These are phyloP conservation scores for Philereme transversata DNA, from an alignment of 2,888 invertebrate species.

Conservation along the genomic window DNA sequence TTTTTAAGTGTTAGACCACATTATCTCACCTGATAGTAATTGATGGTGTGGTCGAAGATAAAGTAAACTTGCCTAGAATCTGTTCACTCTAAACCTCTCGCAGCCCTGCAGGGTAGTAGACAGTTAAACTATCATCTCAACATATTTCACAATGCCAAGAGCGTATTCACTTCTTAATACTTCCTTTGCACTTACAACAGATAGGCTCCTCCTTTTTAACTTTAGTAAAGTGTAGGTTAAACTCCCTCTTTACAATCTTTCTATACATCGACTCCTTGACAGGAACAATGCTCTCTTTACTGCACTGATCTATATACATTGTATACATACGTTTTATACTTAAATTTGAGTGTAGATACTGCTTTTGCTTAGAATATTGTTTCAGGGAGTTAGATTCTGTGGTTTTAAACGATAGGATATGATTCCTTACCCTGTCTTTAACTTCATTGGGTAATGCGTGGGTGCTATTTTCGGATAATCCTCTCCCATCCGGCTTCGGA, in stretches of 20 bases:
- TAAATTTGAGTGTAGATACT: constrained; percentile 61
- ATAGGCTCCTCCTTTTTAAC: constrained; percentile 58
- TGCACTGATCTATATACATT: constrained; percentile 65
- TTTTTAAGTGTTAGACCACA: too few relatives aligned
- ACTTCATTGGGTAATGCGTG: constrained; percentile 64
- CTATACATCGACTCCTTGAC: constrained; percentile 79
- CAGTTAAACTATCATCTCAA: neutral
- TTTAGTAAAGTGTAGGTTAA: constrained; percentile 70
- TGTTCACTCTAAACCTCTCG: too few relatives aligned
- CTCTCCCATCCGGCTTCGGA: constrained; percentile 75
- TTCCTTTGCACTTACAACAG: constrained; percentile 69
- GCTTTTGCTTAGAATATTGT: constrained; percentile 68
- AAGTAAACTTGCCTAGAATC: too few relatives aligned
- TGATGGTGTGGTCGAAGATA: too few relatives aligned
- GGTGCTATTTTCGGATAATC: constrained; percentile 63
- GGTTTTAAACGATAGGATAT: constrained; percentile 66
- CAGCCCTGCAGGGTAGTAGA: too few relatives aligned
- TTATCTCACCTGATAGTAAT: too few relatives aligned
- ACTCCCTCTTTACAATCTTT: constrained; percentile 73
- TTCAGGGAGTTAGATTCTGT: constrained; percentile 64
- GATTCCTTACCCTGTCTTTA: constrained; percentile 68
- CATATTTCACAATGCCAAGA: neutral
- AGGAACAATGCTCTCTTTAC: constrained; percentile 52
- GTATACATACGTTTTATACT: constrained; percentile 72
- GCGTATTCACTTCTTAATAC: constrained; percentile 58